These are phyloP conservation scores for Drosophila mayri DNA, from an alignment of 1,140 invertebrate species.

Conservation along the genomic window DNA sequence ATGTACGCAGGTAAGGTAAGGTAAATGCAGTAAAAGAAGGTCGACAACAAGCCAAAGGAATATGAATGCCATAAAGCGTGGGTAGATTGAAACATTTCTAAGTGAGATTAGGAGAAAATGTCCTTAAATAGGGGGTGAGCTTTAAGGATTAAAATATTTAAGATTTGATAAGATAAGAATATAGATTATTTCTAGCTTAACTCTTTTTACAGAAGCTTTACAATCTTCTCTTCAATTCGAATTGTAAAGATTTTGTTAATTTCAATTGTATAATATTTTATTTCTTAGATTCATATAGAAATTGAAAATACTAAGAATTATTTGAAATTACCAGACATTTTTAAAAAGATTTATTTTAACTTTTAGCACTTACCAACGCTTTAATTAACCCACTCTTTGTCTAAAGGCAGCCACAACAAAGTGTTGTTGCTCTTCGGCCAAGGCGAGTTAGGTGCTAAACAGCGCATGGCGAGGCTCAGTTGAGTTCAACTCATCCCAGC, in stretches of 20 bases:
- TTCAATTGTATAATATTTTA: not conserved
- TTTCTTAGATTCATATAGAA: not conserved
- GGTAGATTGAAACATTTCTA: constrained; percentile 3
- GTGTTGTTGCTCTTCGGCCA: constrained; percentile 60
- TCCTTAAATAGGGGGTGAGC: not conserved
- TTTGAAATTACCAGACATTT: too few species aligned
- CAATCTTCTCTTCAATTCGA: not conserved
- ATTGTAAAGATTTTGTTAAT: too few species aligned
- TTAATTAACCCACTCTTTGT: constrained; percentile 16
- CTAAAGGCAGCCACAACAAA: constrained; percentile 40
- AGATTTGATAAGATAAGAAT: not conserved
- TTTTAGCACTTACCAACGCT: constrained; percentile 12
- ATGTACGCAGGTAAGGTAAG: constrained; percentile 58
- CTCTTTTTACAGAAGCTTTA: not conserved
- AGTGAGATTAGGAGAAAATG: not conserved
- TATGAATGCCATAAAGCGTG: constrained; percentile 16
- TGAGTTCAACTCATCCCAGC: constrained; percentile 22
- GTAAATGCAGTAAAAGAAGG: constrained; percentile 46
- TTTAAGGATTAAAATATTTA: not conserved
- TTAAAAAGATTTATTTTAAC: not conserved
- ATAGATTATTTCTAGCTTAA: not conserved
- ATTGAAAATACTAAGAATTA: not conserved
- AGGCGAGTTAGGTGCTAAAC: constrained; percentile 79
- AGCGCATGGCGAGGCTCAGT: constrained; percentile 69
- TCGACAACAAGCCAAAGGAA: constrained; percentile 36